phyloP scores from a whole-genome alignment of 2,888 invertebrate species.

The Eupithecia exiguata region DNA sequence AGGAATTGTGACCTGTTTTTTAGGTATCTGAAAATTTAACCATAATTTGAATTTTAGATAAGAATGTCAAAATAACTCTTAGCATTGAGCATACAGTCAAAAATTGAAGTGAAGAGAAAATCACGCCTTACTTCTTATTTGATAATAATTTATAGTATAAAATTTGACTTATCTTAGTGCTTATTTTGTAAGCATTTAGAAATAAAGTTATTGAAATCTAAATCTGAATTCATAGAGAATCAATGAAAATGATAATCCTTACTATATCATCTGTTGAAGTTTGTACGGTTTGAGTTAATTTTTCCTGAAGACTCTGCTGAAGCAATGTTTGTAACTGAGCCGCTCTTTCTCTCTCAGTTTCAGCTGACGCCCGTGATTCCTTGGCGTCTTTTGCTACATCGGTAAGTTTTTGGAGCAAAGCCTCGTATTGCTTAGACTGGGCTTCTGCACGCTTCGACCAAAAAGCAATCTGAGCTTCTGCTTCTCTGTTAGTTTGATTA shows the following conservation, averaged over 20 bases:
- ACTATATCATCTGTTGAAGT: constrained; percentile 41
- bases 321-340: constrained; percentile 62
- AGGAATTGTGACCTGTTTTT: constrained; percentile 11
- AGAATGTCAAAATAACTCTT: background rate
- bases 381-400: constrained; percentile 68
- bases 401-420: constrained; percentile 68
- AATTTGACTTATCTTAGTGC: too few relatives aligned
- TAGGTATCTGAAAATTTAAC: constrained; percentile 33
- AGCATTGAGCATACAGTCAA: too few relatives aligned
- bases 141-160: too few relatives aligned
- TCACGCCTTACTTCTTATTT: too few relatives aligned
- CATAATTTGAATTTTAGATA: background rate
- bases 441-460: constrained; percentile 69
- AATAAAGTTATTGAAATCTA: too few relatives aligned
- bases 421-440: constrained; percentile 71
- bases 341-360: constrained; percentile 64
- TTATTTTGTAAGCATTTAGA: too few relatives aligned
- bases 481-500: constrained; percentile 60
- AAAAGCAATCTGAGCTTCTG: constrained; percentile 64
- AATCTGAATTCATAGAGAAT: background rate
- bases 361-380: constrained; percentile 64
- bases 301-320: constrained; percentile 54
- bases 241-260: constrained; percentile 18
- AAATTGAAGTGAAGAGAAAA: too few relatives aligned
- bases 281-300: constrained; percentile 43